Conservation (phyloP, 1,140 invertebrate species). For the Acromyrmex heyeri region DNA sequence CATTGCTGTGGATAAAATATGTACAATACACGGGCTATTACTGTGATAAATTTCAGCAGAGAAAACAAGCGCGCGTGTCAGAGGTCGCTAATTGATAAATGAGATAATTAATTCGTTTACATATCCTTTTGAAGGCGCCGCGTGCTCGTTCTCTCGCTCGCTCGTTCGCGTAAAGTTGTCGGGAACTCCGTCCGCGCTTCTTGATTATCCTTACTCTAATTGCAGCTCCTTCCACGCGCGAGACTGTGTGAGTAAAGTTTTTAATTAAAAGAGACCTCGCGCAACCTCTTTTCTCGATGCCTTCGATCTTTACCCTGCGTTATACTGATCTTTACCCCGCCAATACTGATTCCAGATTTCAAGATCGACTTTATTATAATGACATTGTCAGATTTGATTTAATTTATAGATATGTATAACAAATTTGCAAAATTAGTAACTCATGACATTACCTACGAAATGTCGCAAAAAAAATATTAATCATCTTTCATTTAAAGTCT, state of each 20-base stretch:
- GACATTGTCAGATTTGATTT: neutral
- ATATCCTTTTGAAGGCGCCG: conserved; percentile 68
- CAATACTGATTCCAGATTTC: conserved; percentile 7
- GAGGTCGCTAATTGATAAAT: conserved; percentile 74
- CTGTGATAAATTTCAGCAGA: conserved; percentile 39
- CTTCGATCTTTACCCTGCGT: conserved; percentile 24
- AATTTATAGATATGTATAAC: neutral
- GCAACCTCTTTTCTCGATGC: conserved; percentile 18
- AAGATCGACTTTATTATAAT: neutral
- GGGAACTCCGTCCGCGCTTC: conserved; percentile 64
- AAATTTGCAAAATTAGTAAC: neutral
- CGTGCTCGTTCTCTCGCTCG: neutral
- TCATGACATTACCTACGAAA: neutral
- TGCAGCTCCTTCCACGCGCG: conserved; percentile 53
- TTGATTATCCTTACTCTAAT: conserved; percentile 77
- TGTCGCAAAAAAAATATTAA: neutral
- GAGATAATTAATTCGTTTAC: conserved; percentile 76
- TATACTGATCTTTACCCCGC: too few species aligned
- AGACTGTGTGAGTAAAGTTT: conserved; percentile 70
- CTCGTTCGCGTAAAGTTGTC: conserved; percentile 48
- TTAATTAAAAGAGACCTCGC: conserved; percentile 75
- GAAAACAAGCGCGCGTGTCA: conserved; percentile 29
- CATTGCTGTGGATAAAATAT: conserved; percentile 31
- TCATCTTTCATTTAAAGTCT: neutral
- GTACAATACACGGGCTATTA: conserved; percentile 44